phyloP scores from a whole-genome alignment of 1,140 invertebrate genomes.

The Macrostomum lignano region DNA sequence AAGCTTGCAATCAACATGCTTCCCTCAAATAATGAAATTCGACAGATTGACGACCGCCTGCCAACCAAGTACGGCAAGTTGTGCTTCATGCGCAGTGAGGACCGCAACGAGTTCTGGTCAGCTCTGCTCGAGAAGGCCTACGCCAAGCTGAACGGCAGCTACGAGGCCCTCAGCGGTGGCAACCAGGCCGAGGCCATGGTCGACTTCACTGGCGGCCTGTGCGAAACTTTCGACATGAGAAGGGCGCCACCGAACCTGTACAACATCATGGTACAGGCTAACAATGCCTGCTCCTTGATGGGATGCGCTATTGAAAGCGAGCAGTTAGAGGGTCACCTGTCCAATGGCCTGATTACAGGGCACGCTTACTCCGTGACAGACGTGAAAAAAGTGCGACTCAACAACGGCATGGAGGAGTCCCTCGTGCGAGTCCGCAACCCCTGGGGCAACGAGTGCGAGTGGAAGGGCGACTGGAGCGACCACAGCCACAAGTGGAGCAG shows the following conservation, averaged over 20 bases:
- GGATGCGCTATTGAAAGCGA: slow-evolving; percentile 67
- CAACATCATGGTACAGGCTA: slow-evolving; percentile 61
- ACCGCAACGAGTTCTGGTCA: slow-evolving; percentile 41
- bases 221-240: slow-evolving; percentile 28
- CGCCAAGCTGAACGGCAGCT: slow-evolving; percentile 50
- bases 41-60: slow-evolving; percentile 42
- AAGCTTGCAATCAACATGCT: too few species aligned
- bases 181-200: slow-evolving; percentile 91
- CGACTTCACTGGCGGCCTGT: slow-evolving; percentile 55
- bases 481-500: slow-evolving; percentile 51
- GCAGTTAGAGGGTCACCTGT: slow-evolving; percentile 49
- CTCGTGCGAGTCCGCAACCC: slow-evolving; percentile 67
- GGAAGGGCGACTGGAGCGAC: slow-evolving; percentile 45
- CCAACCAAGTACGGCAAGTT: slow-evolving; percentile 38
- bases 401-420: neutral
- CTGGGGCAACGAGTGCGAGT: slow-evolving; percentile 88
- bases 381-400: slow-evolving; percentile 36
- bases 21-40: too few species aligned
- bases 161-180: slow-evolving; percentile 84
- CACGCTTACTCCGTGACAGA: slow-evolving; percentile 78
- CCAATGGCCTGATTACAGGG: slow-evolving; percentile 58
- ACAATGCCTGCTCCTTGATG: slow-evolving; percentile 70
- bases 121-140: slow-evolving; percentile 46
- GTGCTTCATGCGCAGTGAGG: slow-evolving; percentile 36
- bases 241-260: slow-evolving; percentile 40